These are phyloP conservation scores for Macrotis lagotis DNA, from an alignment of 2,113 vertebrate species.

Conservation along the genomic window DNA sequence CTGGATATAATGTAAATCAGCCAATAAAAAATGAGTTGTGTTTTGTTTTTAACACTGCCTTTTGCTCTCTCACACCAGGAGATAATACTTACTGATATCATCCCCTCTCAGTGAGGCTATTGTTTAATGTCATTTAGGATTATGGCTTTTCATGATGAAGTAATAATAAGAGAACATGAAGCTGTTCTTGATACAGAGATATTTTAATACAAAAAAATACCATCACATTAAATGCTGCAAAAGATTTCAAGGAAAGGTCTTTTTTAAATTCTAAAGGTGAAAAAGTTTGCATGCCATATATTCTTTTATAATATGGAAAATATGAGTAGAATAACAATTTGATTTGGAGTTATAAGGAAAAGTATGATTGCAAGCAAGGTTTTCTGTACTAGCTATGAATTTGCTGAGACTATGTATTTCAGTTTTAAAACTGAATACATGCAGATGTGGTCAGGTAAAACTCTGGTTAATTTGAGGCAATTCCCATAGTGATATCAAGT, in stretches of 20 bases:
- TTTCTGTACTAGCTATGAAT: constrained; percentile 4
- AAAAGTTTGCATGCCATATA: background rate
- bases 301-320: constrained; percentile 20
- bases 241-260: constrained; percentile 52
- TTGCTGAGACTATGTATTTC: background rate
- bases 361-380: background rate
- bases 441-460: background rate
- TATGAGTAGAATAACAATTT: background rate
- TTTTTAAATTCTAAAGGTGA: background rate
- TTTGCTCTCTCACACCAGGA: constrained; percentile 65
- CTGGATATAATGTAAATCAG: constrained; percentile 61
- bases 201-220: constrained; percentile 67
- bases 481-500: background rate
- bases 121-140: constrained; percentile 69
- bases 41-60: constrained; percentile 63
- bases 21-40: constrained; percentile 55
- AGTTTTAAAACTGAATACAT: constrained; percentile 5
- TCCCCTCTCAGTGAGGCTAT: constrained; percentile 61
- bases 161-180: constrained; percentile 52
- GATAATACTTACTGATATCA: constrained; percentile 72
- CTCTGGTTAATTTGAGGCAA: background rate
- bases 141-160: constrained; percentile 53
- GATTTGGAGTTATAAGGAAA: background rate
- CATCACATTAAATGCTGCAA: constrained; percentile 40
- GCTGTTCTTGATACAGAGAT: constrained; percentile 56